phyloP scores from a whole-genome alignment of 2,888 invertebrate species.

The Harpagoxenus sublaevis region DNA sequence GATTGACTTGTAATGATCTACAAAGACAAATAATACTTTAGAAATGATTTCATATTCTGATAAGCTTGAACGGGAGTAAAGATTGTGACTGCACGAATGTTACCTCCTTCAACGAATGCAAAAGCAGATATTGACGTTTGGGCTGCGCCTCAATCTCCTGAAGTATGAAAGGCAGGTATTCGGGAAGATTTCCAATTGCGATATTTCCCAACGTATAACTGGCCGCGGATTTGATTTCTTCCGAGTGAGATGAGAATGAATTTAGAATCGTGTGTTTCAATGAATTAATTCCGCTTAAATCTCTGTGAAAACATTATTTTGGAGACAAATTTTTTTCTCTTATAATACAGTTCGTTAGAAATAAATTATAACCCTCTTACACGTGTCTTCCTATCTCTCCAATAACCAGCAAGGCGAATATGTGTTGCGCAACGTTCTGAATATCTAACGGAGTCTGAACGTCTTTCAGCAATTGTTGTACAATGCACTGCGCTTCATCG shows the following conservation, averaged over 20 bases:
- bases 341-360: background rate
- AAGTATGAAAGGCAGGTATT: constrained; percentile 97
- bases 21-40: constrained; percentile 25
- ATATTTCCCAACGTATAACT: constrained; percentile 98
- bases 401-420: constrained; percentile 97
- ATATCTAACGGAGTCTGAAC: constrained; percentile 88
- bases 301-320: constrained; percentile 87
- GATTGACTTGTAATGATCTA: constrained; percentile 90
- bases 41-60: background rate
- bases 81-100: constrained; percentile 44
- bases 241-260: constrained; percentile 96
- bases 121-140: constrained; percentile 96
- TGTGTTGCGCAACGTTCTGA: constrained; percentile 93
- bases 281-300: constrained; percentile 92
- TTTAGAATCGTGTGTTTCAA: constrained; percentile 93
- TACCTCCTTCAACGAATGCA: constrained; percentile 99
- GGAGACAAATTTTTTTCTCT: background rate
- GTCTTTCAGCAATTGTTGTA: constrained; percentile 91
- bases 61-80: background rate
- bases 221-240: constrained; percentile 99
- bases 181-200: constrained; percentile 97
- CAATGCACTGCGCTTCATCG: constrained; percentile 90
- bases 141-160: constrained; percentile 97
- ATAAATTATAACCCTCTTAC: constrained; percentile 87
- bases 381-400: constrained; percentile 99